Percentiles rank a stretch among this genome's conserved stretches.
Evolutionary conservation across 30 jellyfish, hydroid and myxozoan species (phyloP).

Genomic region (Cassiopea andromeda): DNA sequence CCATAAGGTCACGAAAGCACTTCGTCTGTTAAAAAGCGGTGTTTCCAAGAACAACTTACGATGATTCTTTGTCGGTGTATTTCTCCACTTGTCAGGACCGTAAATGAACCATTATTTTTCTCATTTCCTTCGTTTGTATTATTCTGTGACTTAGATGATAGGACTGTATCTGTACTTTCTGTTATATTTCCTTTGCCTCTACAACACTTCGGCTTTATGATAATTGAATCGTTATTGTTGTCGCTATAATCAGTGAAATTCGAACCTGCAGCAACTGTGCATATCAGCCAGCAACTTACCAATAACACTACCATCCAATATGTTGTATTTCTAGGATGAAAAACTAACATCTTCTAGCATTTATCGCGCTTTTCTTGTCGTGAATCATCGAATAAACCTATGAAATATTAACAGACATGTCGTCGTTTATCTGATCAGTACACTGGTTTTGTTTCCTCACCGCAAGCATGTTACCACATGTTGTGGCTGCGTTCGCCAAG

Average conservation of each 20-base stretch:
- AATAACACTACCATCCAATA: neutral
- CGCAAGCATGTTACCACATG: constrained; percentile 34
- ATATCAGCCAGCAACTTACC: neutral
- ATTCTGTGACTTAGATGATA: neutral
- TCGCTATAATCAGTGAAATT: neutral
- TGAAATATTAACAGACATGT: neutral
- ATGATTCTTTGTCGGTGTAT: constrained; percentile 29
- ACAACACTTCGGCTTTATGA: neutral
- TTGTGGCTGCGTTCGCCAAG: neutral
- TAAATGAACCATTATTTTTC: neutral
- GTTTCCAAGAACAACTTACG: neutral
- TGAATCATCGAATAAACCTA: neutral
- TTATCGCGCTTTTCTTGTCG: neutral
- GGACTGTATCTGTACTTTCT: neutral
- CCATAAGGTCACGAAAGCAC: neutral
- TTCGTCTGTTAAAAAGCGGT: neutral
- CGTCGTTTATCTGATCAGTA: neutral
- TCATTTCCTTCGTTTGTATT: neutral
- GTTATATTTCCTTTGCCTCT: neutral
- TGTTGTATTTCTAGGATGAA: neutral
- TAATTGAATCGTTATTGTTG: neutral
- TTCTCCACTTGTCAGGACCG: constrained; percentile 33
- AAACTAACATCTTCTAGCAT: neutral
- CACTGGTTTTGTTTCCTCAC: neutral
- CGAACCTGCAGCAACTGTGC: neutral